Evolutionary conservation across 2,113 vertebrate species (phyloP).

Genomic region (Austrofundulus limnaeus): DNA sequence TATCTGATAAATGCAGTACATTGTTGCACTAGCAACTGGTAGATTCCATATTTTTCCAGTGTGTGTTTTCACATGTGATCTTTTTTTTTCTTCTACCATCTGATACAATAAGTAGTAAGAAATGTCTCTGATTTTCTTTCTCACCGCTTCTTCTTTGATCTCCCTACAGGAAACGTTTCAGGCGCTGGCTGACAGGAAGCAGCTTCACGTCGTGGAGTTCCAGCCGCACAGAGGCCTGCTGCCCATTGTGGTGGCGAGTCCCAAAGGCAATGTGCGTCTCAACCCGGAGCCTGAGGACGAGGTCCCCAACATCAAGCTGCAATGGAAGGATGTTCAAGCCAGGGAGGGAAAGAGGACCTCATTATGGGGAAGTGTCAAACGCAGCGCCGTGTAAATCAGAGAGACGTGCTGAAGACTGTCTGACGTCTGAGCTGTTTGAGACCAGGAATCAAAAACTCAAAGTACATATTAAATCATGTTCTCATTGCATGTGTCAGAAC

Average conservation of each 20-base stretch:
- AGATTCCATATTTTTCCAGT: too few relatives aligned
- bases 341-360: constrained; percentile 84
- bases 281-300: constrained; percentile 82
- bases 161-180: constrained; percentile 86
- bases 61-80: too few relatives aligned
- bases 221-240: constrained; percentile 83
- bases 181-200: constrained; percentile 83
- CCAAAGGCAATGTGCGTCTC: constrained; percentile 49
- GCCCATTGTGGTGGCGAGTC: constrained; percentile 87
- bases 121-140: background rate
- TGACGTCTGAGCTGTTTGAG: too few relatives aligned
- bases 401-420: background rate
- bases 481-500: background rate
- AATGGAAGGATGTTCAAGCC: constrained; percentile 87
- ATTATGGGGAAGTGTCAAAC: constrained; percentile 82
- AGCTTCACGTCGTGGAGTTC: constrained; percentile 90
- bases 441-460: background rate
- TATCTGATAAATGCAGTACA: too few relatives aligned
- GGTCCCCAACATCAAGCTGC: constrained; percentile 79
- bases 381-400: constrained; percentile 74
- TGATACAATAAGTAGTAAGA: background rate
- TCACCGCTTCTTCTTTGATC: background rate
- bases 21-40: background rate
- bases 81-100: background rate
- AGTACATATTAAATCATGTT: too few relatives aligned